A percentile compares a stretch with the other conserved stretches of the same genome.
Conservation (phyloP, 2,113 vertebrate genomes). For the Coturnix japonica region DNA sequence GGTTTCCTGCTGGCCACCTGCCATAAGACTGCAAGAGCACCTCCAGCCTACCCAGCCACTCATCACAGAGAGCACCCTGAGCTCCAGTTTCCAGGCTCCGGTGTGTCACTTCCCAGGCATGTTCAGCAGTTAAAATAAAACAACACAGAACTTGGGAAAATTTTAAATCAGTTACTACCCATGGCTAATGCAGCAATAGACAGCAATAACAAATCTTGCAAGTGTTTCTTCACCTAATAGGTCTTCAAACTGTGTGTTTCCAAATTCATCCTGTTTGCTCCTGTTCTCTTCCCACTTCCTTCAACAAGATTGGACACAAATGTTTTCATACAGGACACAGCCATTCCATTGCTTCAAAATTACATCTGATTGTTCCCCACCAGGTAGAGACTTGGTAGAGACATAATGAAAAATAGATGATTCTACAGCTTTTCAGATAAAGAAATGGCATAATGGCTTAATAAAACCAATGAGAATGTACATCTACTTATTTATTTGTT, state of each 20-base stretch:
- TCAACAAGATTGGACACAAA: not conserved
- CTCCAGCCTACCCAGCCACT: constrained; percentile 13
- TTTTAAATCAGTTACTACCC: not conserved
- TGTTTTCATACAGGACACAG: not conserved
- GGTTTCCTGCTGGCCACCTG: constrained; percentile 26
- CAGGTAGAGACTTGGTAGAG: not conserved
- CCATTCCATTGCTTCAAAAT: not conserved
- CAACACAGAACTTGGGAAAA: not conserved
- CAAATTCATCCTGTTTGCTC: constrained; percentile 6
- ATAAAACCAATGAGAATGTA: not conserved
- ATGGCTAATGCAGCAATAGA: not conserved
- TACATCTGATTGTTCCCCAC: constrained; percentile 3
- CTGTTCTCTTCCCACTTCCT: not conserved
- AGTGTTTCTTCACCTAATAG: not conserved
- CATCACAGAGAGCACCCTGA: not conserved
- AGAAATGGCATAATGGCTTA: not conserved
- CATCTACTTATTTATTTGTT: too few relatives aligned
- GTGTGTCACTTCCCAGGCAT: not conserved
- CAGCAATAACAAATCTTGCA: not conserved
- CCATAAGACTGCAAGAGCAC: not conserved
- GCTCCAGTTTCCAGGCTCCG: not conserved
- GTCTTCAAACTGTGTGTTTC: not conserved
- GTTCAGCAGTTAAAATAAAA: not conserved
- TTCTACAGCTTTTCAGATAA: not conserved
- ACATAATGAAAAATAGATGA: not conserved